Evolutionary conservation across 2,797 vertebrate species (phyloP), one percentile per base, ranked within the genome.

Genomic region (Phoxinus dragarum): DNA sequence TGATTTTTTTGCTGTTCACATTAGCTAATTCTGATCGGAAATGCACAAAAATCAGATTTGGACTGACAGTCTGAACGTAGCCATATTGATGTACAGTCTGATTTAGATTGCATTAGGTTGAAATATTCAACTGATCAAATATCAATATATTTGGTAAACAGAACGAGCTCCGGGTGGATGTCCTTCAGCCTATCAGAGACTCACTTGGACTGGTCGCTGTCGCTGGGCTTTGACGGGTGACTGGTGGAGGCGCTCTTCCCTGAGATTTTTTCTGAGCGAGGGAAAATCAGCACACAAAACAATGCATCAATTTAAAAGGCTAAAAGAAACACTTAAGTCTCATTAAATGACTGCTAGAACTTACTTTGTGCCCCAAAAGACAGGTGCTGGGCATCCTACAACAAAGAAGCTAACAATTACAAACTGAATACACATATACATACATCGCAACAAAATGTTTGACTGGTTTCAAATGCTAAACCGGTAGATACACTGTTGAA

Each of bases 321-420:
- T 11, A 1, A 77, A 77, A 68, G 36, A 77, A 19, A 9, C 31
- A 27, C 34, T 5, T 7, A 3, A 42, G 23, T 77, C 21, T 31
- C 6, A 9, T 31, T 14, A 36, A 49, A 54, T 4, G 4, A 59
- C 47, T 66, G 14, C 6, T 16, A 64, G 81, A 82, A 98, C 98
- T 98, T 90, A 99, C 98, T 99, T 93, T 97, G 97, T 85, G 96
- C 96, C 91, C 96, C 96, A 92, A 97, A 97, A 90, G 87, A 93
- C 86, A 95, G 89, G 89, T 97, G 94, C 11, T 98, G 97, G 80
- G 96, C 93, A 84, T 99, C 98, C 98, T 96, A 88, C 64, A 91
- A 90, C 44, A 90, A 90, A 85, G 3, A 9, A 88, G 72, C 27
- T 40, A 87, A 49, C 67, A 66, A 54, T 42, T 69, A 74, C 85